Conservation (phyloP, 2,888 invertebrate species). For the Ophioninae sp. region DNA sequence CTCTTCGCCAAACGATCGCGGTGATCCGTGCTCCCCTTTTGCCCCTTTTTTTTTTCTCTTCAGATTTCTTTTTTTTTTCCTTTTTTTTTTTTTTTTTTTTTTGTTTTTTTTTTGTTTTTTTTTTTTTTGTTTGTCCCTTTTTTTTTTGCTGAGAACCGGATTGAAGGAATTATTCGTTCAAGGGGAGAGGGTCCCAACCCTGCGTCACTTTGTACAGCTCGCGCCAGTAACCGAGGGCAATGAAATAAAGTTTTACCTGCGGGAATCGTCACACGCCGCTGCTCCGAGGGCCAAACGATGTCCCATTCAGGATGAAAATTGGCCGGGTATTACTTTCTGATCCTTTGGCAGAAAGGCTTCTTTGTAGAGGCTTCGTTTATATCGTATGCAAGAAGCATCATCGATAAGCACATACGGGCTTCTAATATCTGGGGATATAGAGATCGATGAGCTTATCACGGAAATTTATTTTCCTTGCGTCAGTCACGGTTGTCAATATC, state of each 20-base stretch:
- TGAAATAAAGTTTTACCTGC: conserved; percentile 57
- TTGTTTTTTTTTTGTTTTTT: too few relatives aligned
- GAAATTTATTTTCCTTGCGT: not conserved
- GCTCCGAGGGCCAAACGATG: conserved; percentile 40
- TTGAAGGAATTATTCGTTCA: conserved; percentile 53
- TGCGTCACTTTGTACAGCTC: conserved; percentile 5
- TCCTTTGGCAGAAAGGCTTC: conserved; percentile 33
- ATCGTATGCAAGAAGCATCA: not conserved
- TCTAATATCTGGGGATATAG: not conserved
- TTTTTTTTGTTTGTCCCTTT: not conserved
- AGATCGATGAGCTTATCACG: conserved; percentile 6
- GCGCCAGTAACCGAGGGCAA: conserved; percentile 23
- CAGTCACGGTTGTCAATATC: not conserved
- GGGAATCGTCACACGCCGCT: conserved; percentile 55
- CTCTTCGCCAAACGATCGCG: conserved; percentile 48
- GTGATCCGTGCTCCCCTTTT: conserved; percentile 53
- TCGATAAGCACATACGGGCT: too few relatives aligned
- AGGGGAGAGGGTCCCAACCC: conserved; percentile 25
- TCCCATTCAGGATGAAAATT: conserved; percentile 52
- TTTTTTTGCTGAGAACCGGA: conserved; percentile 36
- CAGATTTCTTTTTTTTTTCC: too few relatives aligned
- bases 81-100: too few relatives aligned
- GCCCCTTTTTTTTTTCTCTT: conserved; percentile 19
- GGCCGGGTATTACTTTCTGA: conserved; percentile 57
- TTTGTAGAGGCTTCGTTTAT: conserved; percentile 11